A percentile compares a stretch with the other conserved stretches of the same genome.
These are phyloP conservation scores for Intellagama lesueurii DNA, from an alignment of 2,797 vertebrate genomes.

Conservation along the genomic window DNA sequence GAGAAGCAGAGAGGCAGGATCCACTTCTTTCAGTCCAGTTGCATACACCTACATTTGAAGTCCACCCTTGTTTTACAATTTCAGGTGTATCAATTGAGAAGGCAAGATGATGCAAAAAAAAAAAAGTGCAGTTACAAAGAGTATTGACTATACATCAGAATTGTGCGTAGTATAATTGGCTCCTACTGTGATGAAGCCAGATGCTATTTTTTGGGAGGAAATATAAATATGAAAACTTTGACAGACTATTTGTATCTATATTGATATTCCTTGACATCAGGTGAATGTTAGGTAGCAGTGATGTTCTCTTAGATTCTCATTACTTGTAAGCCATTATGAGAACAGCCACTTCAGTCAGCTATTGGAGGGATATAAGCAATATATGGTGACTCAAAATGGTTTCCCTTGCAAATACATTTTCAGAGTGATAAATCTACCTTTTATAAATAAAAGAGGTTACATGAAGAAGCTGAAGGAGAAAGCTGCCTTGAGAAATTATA, in stretches of 20 bases:
- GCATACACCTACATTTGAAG: neutral
- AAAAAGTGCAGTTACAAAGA: neutral
- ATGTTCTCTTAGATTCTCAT: neutral
- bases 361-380: neutral
- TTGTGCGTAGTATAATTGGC: neutral
- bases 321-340: neutral
- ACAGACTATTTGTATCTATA: neutral
- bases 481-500: neutral
- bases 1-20: neutral
- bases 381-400: fast-evolving
- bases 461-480: neutral
- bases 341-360: neutral
- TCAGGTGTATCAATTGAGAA: neutral
- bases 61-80: neutral
- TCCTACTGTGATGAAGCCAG: neutral
- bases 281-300: neutral
- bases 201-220: neutral
- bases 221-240: neutral
- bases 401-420: neutral
- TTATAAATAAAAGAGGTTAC: neutral
- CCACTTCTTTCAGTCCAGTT: neutral
- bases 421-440: neutral
- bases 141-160: neutral
- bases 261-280: neutral
- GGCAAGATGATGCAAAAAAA: neutral